Conservation (phyloP, 2,113 vertebrate genomes). For the Tetrax tetrax region DNA sequence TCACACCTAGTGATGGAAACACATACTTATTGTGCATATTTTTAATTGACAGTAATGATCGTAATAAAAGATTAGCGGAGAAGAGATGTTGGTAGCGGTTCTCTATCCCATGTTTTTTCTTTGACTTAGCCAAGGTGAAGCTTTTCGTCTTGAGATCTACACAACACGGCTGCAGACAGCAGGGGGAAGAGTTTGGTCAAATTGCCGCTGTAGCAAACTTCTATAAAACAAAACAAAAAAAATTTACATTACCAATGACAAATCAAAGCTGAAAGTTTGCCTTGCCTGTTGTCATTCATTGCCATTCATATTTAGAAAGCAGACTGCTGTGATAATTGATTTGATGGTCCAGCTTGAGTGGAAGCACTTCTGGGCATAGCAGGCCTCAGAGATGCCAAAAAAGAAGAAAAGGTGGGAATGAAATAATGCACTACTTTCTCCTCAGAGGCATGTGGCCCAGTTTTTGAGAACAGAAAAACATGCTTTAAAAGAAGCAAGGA, state of each 20-base stretch:
- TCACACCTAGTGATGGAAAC: background rate
- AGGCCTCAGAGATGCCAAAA: conserved; percentile 93
- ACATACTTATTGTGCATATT: background rate
- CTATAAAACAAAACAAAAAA: conserved; percentile 45
- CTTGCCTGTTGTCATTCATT: conserved; percentile 93
- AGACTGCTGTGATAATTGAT: conserved; percentile 97
- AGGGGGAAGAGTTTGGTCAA: conserved; percentile 68
- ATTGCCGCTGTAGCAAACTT: conserved; percentile 56
- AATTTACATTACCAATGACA: conserved; percentile 76
- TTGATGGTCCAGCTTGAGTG: conserved; percentile 96
- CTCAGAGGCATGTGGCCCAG: conserved; percentile 98
- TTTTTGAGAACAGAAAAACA: conserved; percentile 84
- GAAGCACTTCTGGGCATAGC: conserved; percentile 99
- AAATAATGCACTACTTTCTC: conserved; percentile 96
- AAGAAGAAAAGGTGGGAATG: conserved; percentile 98
- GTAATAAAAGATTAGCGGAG: background rate
- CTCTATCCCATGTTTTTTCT: conserved; percentile 19
- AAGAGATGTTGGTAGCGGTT: background rate
- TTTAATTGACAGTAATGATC: background rate
- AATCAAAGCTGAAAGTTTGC: conserved; percentile 81
- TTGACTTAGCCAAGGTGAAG: conserved; percentile 55
- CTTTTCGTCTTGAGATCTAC: conserved; percentile 44
- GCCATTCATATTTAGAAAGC: conserved; percentile 92
- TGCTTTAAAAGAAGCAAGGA: conserved; percentile 70
- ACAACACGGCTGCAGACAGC: conserved; percentile 58